These are phyloP conservation scores for Eremobia ochroleuca DNA, from an alignment of 2,888 invertebrate species.

Conservation along the genomic window DNA sequence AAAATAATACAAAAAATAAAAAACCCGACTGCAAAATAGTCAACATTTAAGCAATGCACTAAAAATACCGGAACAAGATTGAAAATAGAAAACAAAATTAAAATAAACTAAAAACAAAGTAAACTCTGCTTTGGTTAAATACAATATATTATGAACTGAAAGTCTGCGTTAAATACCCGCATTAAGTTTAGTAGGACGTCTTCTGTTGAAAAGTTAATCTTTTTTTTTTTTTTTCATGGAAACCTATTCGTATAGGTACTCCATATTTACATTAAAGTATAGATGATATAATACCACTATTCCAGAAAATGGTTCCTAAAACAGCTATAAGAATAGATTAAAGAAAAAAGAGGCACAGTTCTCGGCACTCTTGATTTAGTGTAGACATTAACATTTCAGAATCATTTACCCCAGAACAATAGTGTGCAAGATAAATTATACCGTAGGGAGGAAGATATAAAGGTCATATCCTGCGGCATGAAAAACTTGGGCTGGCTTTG, in stretches of 20 bases:
- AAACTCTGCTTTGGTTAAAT: too few species aligned
- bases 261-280: background rate
- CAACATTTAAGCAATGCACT: too few species aligned
- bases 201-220: background rate
- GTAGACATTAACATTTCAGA: constrained; percentile 60
- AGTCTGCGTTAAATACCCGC: too few species aligned
- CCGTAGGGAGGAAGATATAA: constrained; percentile 56
- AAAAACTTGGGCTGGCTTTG: constrained; percentile 51
- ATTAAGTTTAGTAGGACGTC: too few species aligned
- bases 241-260: background rate
- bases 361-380: constrained; percentile 57
- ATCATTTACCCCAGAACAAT: constrained; percentile 58
- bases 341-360: constrained; percentile 50
- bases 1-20: too few species aligned
- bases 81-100: too few species aligned
- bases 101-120: too few species aligned
- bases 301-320: constrained; percentile 33
- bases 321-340: constrained; percentile 50
- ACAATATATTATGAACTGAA: too few species aligned
- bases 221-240: background rate
- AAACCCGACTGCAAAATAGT: too few species aligned
- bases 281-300: background rate
- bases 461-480: constrained; percentile 53
- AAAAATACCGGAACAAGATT: too few species aligned
- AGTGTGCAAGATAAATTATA: constrained; percentile 48